Percentiles rank a stretch among this genome's conserved stretches.
Conservation (phyloP, 1,140 invertebrate genomes). For the Cherax quadricarinatus region DNA sequence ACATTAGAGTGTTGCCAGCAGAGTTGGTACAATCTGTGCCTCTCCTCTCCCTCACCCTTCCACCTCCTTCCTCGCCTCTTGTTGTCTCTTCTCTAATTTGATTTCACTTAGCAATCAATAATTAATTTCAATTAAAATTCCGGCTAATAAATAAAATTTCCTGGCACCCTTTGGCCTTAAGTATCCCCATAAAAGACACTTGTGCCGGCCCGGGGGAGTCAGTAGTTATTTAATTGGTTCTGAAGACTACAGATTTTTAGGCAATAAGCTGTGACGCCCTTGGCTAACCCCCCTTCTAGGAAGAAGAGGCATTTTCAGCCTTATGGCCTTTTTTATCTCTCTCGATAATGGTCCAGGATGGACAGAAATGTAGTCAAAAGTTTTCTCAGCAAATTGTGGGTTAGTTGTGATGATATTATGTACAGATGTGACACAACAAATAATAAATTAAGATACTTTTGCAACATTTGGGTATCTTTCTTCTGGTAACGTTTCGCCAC, state of each 20-base stretch:
- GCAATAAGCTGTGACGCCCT: too few species aligned
- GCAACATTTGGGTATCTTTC: too few species aligned
- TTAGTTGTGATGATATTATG: too few species aligned
- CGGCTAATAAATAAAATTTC: conserved; percentile 51
- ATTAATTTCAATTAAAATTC: conserved; percentile 55
- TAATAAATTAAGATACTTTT: too few species aligned
- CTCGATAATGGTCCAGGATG: too few species aligned
- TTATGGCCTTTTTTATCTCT: too few species aligned
- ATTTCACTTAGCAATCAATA: conserved; percentile 49
- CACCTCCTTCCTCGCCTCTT: not conserved
- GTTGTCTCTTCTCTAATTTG: conserved; percentile 42
- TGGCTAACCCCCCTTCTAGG: too few species aligned
- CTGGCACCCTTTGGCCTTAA: conserved; percentile 50
- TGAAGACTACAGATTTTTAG: not conserved
- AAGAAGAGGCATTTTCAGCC: too few species aligned
- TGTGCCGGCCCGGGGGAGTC: not conserved
- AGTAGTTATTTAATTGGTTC: conserved; percentile 7
- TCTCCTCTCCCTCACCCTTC: not conserved
- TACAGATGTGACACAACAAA: too few species aligned
- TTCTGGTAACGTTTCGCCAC: too few species aligned
- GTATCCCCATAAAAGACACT: conserved; percentile 52
- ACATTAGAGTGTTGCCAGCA: not conserved
- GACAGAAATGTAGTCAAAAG: too few species aligned
- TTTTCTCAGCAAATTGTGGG: too few species aligned
- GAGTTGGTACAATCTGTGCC: conserved; percentile 25